phyloP scores from a whole-genome alignment of 1,140 invertebrate genomes.

The Tribolium madens region DNA sequence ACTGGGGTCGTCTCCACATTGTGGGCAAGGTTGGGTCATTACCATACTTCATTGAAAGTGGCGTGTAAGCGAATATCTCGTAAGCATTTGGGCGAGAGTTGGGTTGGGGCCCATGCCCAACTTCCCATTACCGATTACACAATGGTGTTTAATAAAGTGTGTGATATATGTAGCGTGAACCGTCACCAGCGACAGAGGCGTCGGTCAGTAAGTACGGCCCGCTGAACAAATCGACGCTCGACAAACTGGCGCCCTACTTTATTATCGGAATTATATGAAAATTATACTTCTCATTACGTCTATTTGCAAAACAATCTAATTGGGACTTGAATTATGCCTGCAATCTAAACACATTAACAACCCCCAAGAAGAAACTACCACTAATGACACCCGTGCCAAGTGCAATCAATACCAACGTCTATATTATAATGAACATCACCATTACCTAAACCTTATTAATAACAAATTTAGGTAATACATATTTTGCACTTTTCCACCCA shows the following conservation, averaged over 20 bases:
- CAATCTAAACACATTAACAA: constrained; percentile 35
- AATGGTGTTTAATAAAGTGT: constrained; percentile 38
- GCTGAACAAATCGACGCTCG: constrained; percentile 38
- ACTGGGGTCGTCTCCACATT: not conserved
- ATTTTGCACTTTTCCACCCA: constrained; percentile 9
- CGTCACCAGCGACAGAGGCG: constrained; percentile 31
- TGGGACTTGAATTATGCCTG: constrained; percentile 21
- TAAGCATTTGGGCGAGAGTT: constrained; percentile 24
- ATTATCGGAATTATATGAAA: constrained; percentile 46
- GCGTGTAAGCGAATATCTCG: constrained; percentile 25
- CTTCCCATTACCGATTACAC: constrained; percentile 18
- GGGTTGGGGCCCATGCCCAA: constrained; percentile 8
- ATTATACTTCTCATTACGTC: constrained; percentile 45
- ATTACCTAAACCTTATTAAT: constrained; percentile 27
- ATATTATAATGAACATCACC: constrained; percentile 31
- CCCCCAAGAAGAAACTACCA: constrained; percentile 20
- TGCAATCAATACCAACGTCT: constrained; percentile 30
- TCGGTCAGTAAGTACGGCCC: constrained; percentile 33
- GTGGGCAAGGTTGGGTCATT: constrained; percentile 13
- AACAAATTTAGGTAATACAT: not conserved
- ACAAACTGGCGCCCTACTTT: constrained; percentile 41
- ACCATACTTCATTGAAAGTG: constrained; percentile 28
- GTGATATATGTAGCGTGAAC: constrained; percentile 38
- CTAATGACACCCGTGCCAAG: constrained; percentile 25
- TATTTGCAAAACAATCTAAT: constrained; percentile 45